These are phyloP conservation scores for Papilio protenor DNA, from an alignment of 2,888 invertebrate genomes.

Conservation along the genomic window DNA sequence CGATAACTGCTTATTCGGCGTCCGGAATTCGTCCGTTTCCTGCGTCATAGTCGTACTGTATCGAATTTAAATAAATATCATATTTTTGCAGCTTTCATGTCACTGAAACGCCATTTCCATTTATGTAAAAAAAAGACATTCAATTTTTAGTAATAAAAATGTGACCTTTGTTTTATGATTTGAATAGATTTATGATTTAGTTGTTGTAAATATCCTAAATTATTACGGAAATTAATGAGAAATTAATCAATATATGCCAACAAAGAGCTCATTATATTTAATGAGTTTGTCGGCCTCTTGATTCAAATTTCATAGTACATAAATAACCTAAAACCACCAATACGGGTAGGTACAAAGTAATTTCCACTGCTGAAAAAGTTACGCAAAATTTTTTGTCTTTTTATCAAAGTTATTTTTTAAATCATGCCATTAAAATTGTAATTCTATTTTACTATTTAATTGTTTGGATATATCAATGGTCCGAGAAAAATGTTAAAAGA, in stretches of 20 bases:
- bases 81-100: not conserved
- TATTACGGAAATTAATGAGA: too few species aligned
- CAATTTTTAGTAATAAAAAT: not conserved
- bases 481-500: not conserved
- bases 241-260: not conserved
- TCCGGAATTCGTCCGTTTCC: constrained; percentile 41
- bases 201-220: too few species aligned
- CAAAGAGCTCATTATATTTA: constrained; percentile 1
- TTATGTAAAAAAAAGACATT: too few species aligned
- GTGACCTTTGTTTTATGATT: not conserved
- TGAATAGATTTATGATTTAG: not conserved
- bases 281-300: constrained; percentile 2
- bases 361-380: not conserved
- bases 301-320: not conserved
- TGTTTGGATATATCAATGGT: not conserved
- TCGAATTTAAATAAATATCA: constrained; percentile 21
- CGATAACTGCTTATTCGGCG: constrained; percentile 68
- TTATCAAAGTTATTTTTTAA: too few species aligned
- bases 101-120: not conserved
- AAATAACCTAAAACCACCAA: not conserved
- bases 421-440: too few species aligned
- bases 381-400: not conserved
- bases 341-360: not conserved
- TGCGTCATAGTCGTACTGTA: constrained; percentile 26
- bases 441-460: not conserved